Evolutionary conservation across 2,113 vertebrate genomes (phyloP), one percentile per base, ranked within the genome.

Genomic region (Mus spicilegus): DNA sequence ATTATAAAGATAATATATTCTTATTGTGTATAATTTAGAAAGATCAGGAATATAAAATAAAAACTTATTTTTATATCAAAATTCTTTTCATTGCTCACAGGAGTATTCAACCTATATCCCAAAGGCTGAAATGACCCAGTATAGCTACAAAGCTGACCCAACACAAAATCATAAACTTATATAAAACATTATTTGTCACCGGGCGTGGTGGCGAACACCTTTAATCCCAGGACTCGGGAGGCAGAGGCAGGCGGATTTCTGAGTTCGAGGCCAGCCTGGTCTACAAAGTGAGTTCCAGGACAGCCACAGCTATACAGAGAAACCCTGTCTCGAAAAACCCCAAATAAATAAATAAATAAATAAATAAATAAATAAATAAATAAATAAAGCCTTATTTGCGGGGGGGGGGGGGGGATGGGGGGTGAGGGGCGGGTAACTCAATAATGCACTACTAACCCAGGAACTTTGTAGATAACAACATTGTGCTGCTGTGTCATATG

Each of bases 1-100:
- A 63, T 86, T 78, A 12, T 85, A 84, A 97, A 96, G 90, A 88
- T 70, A 91, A 49, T 42, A 56, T 13, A 76, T 42, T 75, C 39
- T 75, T 26, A 46, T 46, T 69, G 63, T 86, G 36, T 87, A 75
- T 75, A 93, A 91, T 95, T 91, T 95, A 88, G 65, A 61, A 89
- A 69, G 54, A 42, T 54, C 4, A 84, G 14, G 42, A 70, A 77
- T n/a, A 20, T 85, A 85, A 95, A 92, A 54, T 46, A 58, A 80
- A 58, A 73, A 10, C 46, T 16, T 51, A 11, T 82, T 9, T 63
- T 33, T 3, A 72, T 14, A 26, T 22, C 24, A 89, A 30, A 80
- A 58, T 19, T 13, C 10, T 81, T 90, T 89, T 19, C 17, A 46
- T 72, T 49, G 1, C 58, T 92, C 39, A 46, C 10, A 75, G 73